Percentiles rank a stretch among this genome's conserved stretches.
Evolutionary conservation across 1,140 invertebrate genomes (phyloP).

Genomic region (Drosophila rufa): DNA sequence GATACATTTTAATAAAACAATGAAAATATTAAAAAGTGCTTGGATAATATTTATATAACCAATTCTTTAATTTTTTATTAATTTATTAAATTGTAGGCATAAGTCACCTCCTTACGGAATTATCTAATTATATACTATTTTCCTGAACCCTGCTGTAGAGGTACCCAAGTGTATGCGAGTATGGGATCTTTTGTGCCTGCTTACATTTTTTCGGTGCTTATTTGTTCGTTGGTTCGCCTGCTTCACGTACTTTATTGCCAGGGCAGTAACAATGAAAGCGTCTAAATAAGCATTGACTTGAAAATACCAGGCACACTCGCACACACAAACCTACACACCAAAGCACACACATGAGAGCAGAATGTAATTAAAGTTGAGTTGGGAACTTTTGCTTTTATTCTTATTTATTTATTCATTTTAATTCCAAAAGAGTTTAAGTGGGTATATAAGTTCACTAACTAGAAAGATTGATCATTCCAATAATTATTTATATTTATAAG

Average conservation of each 20-base stretch:
- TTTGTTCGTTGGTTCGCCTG: slow-evolving; percentile 43
- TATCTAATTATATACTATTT: not conserved
- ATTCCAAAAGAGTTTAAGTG: slow-evolving; percentile 33
- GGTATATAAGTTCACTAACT: slow-evolving; percentile 22
- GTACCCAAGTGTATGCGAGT: slow-evolving; percentile 16
- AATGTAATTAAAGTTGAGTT: slow-evolving; percentile 82
- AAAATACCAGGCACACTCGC: slow-evolving; percentile 36
- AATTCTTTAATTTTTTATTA: too few relatives aligned
- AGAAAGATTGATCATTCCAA: not conserved
- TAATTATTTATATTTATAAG: not conserved
- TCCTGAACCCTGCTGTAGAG: slow-evolving; percentile 3
- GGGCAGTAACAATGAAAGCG: slow-evolving; percentile 66
- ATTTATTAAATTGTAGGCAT: too few relatives aligned
- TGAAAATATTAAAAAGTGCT: too few relatives aligned
- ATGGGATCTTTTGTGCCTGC: slow-evolving; percentile 8
- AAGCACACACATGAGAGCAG: slow-evolving; percentile 51
- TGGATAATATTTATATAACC: too few relatives aligned
- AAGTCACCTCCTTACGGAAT: not conserved
- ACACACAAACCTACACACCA: slow-evolving; percentile 1
- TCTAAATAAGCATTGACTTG: slow-evolving; percentile 77
- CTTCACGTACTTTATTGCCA: slow-evolving; percentile 67
- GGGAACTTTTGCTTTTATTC: slow-evolving; percentile 80
- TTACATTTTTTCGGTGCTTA: slow-evolving; percentile 64
- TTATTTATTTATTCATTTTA: slow-evolving; percentile 82
- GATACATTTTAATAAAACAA: too few relatives aligned